phyloP scores from a whole-genome alignment of 2,888 invertebrate species.

The Dysmachus trigonus region DNA sequence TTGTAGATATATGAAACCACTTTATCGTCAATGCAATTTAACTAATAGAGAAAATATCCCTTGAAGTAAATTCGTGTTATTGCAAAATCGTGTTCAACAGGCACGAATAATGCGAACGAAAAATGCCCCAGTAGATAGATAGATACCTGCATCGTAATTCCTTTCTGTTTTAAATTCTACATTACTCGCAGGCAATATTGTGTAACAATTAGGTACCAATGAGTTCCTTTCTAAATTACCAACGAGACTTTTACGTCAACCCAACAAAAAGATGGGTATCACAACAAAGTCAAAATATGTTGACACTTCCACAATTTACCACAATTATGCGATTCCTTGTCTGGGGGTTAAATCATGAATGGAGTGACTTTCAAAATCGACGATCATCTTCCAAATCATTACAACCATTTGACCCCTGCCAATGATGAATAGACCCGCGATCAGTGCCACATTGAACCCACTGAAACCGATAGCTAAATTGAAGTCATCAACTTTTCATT shows the following conservation, averaged over 20 bases:
- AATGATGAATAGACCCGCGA: not conserved
- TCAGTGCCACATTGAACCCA: not conserved
- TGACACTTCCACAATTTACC: not conserved
- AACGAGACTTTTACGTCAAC: not conserved
- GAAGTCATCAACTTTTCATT: not conserved
- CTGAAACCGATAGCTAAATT: not conserved
- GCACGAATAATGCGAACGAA: not conserved
- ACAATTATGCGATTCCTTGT: not conserved
- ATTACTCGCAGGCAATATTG: not conserved
- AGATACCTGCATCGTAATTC: not conserved
- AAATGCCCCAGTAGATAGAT: not conserved
- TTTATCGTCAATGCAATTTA: not conserved
- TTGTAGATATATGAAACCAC: not conserved
- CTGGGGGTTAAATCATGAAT: not conserved
- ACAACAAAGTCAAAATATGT: not conserved
- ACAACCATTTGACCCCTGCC: not conserved
- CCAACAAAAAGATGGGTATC: not conserved
- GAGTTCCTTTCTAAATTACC: not conserved
- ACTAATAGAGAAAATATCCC: not conserved
- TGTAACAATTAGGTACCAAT: not conserved
- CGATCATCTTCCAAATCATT: not conserved
- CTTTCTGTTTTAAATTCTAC: not conserved
- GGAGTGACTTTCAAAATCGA: not conserved
- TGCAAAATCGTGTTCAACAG: not conserved
- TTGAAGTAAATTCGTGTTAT: not conserved